phyloP scores from a whole-genome alignment of 2,888 invertebrate species.

The Dryadula phaetusa region DNA sequence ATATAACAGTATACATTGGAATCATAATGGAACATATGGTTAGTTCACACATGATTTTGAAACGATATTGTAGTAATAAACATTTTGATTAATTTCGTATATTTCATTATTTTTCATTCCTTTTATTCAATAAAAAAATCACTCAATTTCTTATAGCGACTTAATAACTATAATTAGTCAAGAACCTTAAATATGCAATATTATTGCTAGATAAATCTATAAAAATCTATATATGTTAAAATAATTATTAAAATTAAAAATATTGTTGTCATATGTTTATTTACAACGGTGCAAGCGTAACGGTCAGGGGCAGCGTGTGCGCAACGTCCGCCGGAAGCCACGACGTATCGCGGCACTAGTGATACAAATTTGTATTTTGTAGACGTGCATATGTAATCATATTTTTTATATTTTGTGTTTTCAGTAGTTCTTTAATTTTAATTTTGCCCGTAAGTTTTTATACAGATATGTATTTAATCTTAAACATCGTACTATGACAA shows the following conservation, averaged over 20 bases:
- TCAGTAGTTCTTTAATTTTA: neutral
- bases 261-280: slow-evolving; percentile 17
- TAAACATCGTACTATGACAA: neutral
- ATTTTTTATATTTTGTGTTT: neutral
- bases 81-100: no score
- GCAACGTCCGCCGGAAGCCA: slow-evolving; percentile 81
- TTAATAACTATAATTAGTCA: no score
- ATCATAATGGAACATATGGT: slow-evolving; percentile 61
- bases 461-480: no score
- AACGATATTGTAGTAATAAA: slow-evolving; percentile 14
- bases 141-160: no score
- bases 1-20: slow-evolving; percentile 65
- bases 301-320: slow-evolving; percentile 78
- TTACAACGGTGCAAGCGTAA: slow-evolving; percentile 54
- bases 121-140: no score
- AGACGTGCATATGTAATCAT: neutral
- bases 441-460: no score
- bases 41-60: slow-evolving; percentile 52
- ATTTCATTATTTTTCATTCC: no score
- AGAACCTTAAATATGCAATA: no score
- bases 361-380: slow-evolving; percentile 26
- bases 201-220: no score
- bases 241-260: slow-evolving; percentile 2
- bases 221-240: neutral
- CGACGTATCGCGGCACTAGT: slow-evolving; percentile 52